These are phyloP conservation scores for Priocnemis perturbator DNA, from an alignment of 2,888 invertebrate species.

Conservation along the genomic window DNA sequence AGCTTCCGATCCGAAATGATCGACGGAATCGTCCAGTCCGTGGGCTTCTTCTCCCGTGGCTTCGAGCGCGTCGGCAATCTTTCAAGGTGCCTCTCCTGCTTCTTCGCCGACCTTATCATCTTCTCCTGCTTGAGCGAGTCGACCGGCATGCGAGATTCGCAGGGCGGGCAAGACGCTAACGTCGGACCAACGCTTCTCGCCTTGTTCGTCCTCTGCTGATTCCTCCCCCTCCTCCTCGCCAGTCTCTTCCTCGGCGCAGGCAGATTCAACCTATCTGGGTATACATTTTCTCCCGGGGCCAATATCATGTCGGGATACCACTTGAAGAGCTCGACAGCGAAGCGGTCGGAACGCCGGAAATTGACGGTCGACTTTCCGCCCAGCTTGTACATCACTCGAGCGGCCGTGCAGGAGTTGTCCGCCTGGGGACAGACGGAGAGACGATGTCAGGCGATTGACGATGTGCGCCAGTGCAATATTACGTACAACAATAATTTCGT, in stretches of 20 bases:
- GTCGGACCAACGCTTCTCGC: neutral
- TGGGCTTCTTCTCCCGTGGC: conserved; percentile 16
- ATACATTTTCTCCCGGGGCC: neutral
- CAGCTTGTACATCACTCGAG: conserved; percentile 45
- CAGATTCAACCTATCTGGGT: neutral
- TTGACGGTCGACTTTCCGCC: conserved; percentile 21
- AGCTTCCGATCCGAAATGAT: conserved; percentile 35
- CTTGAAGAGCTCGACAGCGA: conserved; percentile 30
- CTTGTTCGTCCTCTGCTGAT: conserved; percentile 4
- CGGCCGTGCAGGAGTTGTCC: conserved; percentile 43
- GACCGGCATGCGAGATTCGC: no score
- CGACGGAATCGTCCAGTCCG: conserved; percentile 36
- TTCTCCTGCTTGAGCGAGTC: no score
- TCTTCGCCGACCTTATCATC: no score
- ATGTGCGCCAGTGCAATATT: no score
- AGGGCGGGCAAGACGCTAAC: no score
- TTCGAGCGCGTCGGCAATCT: no score
- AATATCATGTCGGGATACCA: conserved; percentile 22
- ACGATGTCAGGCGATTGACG: conserved; percentile 40
- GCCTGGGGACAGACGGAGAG: conserved; percentile 65
- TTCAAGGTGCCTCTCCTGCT: no score
- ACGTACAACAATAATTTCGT: neutral
- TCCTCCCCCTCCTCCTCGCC: conserved; percentile 4
- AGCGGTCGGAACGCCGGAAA: neutral
- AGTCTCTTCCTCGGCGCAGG: neutral